These are phyloP conservation scores for Taurulus bubalis DNA, from an alignment of 2,113 vertebrate genomes.

Conservation along the genomic window DNA sequence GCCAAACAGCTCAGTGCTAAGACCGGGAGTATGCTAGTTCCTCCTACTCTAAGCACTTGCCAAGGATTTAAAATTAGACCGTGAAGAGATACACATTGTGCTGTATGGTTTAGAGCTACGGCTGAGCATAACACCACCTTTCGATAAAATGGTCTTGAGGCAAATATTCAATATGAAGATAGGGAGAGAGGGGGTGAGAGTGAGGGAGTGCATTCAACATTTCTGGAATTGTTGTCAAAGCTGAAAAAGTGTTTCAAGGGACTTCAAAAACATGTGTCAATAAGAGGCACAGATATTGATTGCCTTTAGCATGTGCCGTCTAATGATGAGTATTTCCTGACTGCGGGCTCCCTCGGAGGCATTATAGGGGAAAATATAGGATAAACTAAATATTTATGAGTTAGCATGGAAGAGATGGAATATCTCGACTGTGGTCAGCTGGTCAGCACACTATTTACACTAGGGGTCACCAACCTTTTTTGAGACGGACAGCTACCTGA, in stretches of 20 bases:
- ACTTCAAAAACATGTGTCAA: conserved; percentile 68
- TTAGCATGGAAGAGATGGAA: conserved; percentile 17
- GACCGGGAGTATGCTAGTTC: conserved; percentile 65
- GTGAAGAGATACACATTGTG: conserved; percentile 69
- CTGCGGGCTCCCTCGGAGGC: conserved; percentile 70
- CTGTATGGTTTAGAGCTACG: conserved; percentile 59
- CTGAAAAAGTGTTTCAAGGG: conserved; percentile 56
- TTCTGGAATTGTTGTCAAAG: conserved; percentile 45
- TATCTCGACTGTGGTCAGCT: conserved; percentile 16
- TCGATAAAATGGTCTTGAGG: conserved; percentile 44
- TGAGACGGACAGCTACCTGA: neutral
- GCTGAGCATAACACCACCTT: conserved; percentile 57
- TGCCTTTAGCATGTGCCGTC: conserved; percentile 34
- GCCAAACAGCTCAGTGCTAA: conserved; percentile 67
- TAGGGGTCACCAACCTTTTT: neutral
- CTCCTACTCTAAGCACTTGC: conserved; percentile 65
- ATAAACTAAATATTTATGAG: conserved; percentile 58
- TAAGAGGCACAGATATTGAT: conserved; percentile 69
- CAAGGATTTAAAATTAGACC: conserved; percentile 73
- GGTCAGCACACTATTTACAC: neutral
- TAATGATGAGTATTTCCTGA: conserved; percentile 78
- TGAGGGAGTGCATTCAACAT: conserved; percentile 32
- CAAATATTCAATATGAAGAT: conserved; percentile 57
- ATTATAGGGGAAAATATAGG: conserved; percentile 56
- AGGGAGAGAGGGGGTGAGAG: conserved; percentile 14